These are phyloP conservation scores for Trichonephila clavipes DNA, from an alignment of 1,140 invertebrate genomes.

Conservation along the genomic window DNA sequence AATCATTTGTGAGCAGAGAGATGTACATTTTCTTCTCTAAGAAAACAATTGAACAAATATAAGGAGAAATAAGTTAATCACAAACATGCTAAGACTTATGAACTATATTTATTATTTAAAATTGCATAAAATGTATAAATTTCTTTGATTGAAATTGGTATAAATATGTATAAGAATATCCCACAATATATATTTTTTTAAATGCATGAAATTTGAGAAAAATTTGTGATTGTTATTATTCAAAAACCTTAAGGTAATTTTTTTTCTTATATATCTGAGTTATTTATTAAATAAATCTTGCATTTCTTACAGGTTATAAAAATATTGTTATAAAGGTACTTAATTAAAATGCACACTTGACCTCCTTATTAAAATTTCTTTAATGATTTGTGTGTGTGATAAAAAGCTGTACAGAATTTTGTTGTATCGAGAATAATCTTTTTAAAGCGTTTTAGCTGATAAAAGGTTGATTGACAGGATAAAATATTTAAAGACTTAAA, in stretches of 20 bases:
- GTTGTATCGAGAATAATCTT: not conserved
- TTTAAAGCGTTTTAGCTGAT: not conserved
- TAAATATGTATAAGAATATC: not conserved
- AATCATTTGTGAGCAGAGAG: constrained; percentile 45
- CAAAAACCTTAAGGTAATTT: too few relatives aligned
- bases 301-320: not conserved
- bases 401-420: not conserved
- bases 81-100: not conserved
- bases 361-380: too few relatives aligned
- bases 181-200: not conserved
- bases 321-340: not conserved
- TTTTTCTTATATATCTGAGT: too few relatives aligned
- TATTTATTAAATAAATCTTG: not conserved
- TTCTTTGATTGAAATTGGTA: not conserved
- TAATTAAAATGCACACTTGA: not conserved
- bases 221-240: not conserved
- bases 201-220: not conserved
- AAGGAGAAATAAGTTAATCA: not conserved
- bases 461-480: not conserved
- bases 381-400: too few relatives aligned
- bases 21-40: constrained; percentile 4
- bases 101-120: constrained; percentile 15
- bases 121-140: not conserved
- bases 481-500: too few relatives aligned
- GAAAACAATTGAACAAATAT: not conserved